Percentiles rank a stretch among this genome's conserved stretches.
phyloP scores from a whole-genome alignment of 2,797 vertebrate genomes.

The Ptychobarbus kaznakovi region DNA sequence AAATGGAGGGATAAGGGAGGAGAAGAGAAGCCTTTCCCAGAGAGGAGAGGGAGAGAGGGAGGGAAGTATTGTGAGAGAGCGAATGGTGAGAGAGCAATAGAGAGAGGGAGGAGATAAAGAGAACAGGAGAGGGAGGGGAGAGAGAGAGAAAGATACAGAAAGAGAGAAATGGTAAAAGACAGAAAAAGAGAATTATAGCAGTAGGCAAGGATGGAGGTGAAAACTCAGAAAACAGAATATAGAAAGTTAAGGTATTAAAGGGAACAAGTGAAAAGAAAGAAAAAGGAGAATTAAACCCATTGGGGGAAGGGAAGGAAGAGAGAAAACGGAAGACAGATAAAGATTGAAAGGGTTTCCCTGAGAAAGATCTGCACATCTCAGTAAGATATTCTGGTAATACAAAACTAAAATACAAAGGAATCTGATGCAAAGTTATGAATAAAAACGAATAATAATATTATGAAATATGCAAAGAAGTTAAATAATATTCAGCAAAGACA shows the following conservation, averaged over 20 bases:
- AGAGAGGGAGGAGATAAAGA: slow-evolving; percentile 59
- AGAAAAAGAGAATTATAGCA: slow-evolving; percentile 11
- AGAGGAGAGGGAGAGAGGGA: slow-evolving; percentile 61
- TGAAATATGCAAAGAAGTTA: not conserved
- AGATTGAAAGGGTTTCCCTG: slow-evolving; percentile 13
- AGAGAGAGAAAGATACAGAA: slow-evolving; percentile 28
- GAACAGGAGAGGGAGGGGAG: slow-evolving; percentile 71
- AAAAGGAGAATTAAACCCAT: slow-evolving; percentile 3
- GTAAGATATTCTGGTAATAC: not conserved
- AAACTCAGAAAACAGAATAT: slow-evolving; percentile 42
- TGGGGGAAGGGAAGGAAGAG: slow-evolving; percentile 30
- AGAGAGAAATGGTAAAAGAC: slow-evolving; percentile 50
- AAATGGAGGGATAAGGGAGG: slow-evolving; percentile 66
- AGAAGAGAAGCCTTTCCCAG: slow-evolving; percentile 61
- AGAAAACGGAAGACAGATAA: slow-evolving; percentile 30
- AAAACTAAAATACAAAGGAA: not conserved
- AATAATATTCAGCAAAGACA: not conserved
- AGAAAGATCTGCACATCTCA: not conserved
- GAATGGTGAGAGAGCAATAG: slow-evolving; percentile 53
- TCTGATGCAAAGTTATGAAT: not conserved
- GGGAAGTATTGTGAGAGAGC: slow-evolving; percentile 54
- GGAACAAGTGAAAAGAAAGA: slow-evolving; percentile 29
- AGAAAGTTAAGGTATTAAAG: slow-evolving; percentile 59
- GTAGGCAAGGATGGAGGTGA: slow-evolving; percentile 50
- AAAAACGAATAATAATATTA: not conserved